phyloP scores from a whole-genome alignment of 2,113 vertebrate genomes.

The Camarhynchus parvulus region DNA sequence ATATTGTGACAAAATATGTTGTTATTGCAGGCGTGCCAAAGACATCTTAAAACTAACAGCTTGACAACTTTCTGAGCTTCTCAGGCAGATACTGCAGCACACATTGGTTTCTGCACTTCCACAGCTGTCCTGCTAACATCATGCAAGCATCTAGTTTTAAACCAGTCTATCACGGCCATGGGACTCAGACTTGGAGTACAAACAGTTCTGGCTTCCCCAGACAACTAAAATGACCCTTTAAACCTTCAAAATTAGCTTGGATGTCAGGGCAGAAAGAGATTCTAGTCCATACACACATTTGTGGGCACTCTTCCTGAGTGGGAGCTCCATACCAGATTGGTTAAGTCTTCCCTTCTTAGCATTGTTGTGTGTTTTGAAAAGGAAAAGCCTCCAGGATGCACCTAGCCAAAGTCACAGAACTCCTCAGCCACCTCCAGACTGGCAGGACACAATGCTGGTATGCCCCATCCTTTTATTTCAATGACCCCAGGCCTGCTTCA shows the following conservation, averaged over 20 bases:
- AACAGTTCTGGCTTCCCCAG: background rate
- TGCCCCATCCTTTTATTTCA: background rate
- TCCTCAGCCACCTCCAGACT: background rate
- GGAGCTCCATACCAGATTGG: background rate
- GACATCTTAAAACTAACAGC: background rate
- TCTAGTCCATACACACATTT: background rate
- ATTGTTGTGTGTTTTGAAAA: background rate
- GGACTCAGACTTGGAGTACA: background rate
- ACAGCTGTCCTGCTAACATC: background rate
- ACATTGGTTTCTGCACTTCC: background rate
- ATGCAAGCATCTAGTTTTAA: background rate
- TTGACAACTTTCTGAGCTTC: background rate
- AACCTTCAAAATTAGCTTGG: background rate
- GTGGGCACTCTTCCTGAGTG: background rate
- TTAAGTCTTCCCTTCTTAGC: background rate
- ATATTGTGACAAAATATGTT: background rate
- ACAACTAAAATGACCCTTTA: background rate
- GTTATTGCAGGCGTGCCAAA: background rate
- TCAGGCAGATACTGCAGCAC: background rate
- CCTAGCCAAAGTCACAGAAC: background rate
- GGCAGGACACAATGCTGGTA: background rate
- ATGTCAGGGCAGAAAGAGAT: background rate
- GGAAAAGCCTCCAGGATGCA: background rate
- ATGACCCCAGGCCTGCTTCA: accelerated
- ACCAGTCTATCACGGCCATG: background rate